Conservation (phyloP, 1,140 invertebrate genomes). For the Metopolophium dirhodum region DNA sequence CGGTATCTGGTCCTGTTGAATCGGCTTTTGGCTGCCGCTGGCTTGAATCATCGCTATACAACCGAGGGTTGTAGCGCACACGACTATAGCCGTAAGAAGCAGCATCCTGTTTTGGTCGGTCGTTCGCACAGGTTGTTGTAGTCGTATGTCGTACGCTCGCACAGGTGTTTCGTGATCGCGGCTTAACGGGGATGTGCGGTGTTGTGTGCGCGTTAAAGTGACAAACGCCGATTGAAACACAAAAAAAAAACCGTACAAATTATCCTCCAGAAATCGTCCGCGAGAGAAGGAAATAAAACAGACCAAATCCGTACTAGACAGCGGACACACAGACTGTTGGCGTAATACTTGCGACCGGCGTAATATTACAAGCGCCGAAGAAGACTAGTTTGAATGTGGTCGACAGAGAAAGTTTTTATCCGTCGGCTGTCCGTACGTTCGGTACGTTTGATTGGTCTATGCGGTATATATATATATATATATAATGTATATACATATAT, state of each 20-base stretch:
- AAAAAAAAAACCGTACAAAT: neutral
- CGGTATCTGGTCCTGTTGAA: slow-evolving; percentile 32
- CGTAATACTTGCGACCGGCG: slow-evolving; percentile 30
- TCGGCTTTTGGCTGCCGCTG: neutral
- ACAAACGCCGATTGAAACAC: neutral
- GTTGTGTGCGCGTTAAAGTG: neutral
- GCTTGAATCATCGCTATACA: neutral
- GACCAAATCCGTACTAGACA: neutral
- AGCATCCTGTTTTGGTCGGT: neutral
- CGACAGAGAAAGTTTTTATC: slow-evolving; percentile 52
- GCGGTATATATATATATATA: neutral
- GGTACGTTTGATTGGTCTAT: slow-evolving; percentile 34
- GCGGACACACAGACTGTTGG: slow-evolving; percentile 11
- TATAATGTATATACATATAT: too few species aligned
- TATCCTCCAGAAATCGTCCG: neutral
- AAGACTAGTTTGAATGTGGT: slow-evolving; percentile 54
- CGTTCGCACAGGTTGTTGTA: neutral
- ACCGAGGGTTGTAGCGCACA: neutral
- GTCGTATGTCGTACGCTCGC: neutral
- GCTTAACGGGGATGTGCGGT: neutral
- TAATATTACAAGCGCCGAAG: slow-evolving; percentile 50
- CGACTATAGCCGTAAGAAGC: neutral
- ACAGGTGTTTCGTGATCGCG: neutral
- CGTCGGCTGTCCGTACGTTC: neutral
- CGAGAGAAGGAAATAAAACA: neutral